A percentile compares a stretch with the other conserved stretches of the same genome.
These are phyloP conservation scores for Miniopterus natalensis DNA, from an alignment of 2,113 vertebrate species.

Conservation along the genomic window DNA sequence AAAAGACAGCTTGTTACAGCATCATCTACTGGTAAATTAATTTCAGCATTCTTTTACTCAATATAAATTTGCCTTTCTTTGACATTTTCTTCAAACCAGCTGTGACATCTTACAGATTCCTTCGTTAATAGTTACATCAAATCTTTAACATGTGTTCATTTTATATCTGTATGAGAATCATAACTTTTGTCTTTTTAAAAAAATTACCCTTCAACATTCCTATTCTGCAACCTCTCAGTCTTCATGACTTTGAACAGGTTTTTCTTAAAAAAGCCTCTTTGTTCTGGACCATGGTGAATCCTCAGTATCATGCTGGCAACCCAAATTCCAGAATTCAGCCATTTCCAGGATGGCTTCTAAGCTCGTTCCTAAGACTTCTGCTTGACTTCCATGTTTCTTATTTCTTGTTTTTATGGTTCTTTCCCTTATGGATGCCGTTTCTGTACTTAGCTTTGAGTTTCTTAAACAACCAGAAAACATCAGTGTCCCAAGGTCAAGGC, in stretches of 20 bases:
- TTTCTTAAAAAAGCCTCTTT: not conserved
- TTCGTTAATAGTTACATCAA: not conserved
- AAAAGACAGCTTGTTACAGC: not conserved
- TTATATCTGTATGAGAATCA: not conserved
- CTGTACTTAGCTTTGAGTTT: not conserved
- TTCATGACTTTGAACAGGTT: not conserved
- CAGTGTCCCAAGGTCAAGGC: accelerated
- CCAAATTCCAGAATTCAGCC: not conserved
- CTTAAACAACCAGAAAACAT: not conserved
- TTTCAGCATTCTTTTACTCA: not conserved
- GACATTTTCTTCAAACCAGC: not conserved
- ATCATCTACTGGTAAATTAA: not conserved
- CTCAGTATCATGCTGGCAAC: not conserved
- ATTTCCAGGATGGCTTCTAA: not conserved
- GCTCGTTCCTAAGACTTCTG: not conserved
- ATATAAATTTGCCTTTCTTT: not conserved
- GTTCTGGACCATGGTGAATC: not conserved
- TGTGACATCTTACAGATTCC: not conserved
- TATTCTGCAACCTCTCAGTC: not conserved
- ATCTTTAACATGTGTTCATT: not conserved
- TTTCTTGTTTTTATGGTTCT: not conserved
- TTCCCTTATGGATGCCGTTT: not conserved
- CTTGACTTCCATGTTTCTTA: not conserved
- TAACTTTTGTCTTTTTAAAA: not conserved
- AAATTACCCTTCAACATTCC: not conserved